phyloP scores from a whole-genome alignment of 1,140 invertebrate genomes.

The Drosophila trapezifrons region DNA sequence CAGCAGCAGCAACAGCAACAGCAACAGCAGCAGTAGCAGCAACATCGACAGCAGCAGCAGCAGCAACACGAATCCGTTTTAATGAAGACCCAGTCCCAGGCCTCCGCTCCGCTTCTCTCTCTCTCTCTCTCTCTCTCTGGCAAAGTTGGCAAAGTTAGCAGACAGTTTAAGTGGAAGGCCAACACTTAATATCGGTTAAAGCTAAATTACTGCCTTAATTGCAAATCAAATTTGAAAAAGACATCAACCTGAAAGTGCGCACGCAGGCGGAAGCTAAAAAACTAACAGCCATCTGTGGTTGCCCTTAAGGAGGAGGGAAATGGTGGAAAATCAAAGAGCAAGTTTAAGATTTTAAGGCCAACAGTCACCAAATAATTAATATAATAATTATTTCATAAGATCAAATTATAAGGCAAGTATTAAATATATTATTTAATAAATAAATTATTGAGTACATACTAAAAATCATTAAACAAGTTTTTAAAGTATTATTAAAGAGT shows the following conservation, averaged over 20 bases:
- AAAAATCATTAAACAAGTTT: too few relatives aligned
- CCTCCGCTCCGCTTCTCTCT: neutral
- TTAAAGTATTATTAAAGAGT: too few relatives aligned
- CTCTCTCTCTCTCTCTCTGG: neutral
- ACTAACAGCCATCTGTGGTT: conserved; percentile 12
- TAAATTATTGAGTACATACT: too few relatives aligned
- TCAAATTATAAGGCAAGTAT: too few relatives aligned
- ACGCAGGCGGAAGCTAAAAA: neutral
- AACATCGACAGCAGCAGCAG: conserved; percentile 16
- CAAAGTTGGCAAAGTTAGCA: conserved; percentile 48
- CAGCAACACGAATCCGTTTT: conserved; percentile 56
- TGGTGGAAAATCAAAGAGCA: neutral
- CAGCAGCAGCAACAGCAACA: neutral
- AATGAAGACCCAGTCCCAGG: conserved; percentile 39
- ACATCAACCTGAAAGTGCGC: conserved; percentile 21
- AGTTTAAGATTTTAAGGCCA: too few relatives aligned
- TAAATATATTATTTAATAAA: too few relatives aligned
- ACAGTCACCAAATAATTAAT: too few relatives aligned
- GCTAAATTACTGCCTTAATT: conserved; percentile 50
- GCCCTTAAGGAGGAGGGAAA: neutral
- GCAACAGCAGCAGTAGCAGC: conserved; percentile 1
- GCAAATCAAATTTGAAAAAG: conserved; percentile 48
- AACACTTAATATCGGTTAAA: conserved; percentile 54
- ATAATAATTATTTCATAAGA: too few relatives aligned
- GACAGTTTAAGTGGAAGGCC: conserved; percentile 52